Conservation (phyloP, 2,113 vertebrate genomes). For the Macquaria australasica region DNA sequence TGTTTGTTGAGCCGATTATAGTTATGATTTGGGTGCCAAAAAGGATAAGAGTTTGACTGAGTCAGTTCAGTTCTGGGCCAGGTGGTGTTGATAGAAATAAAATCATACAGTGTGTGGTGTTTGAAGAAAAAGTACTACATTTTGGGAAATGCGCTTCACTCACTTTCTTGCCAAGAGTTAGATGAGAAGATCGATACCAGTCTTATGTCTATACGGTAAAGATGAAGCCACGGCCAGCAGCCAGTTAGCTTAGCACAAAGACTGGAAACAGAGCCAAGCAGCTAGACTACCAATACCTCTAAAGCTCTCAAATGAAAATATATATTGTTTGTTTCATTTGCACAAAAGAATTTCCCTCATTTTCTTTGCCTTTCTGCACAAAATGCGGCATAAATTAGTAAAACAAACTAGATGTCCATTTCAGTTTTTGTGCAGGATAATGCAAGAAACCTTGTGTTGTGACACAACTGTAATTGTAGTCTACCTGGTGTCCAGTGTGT, state of each 20-base stretch:
- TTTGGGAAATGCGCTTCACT: not conserved
- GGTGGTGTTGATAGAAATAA: not conserved
- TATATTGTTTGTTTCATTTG: not conserved
- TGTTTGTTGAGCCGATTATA: not conserved
- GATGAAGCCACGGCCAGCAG: not conserved
- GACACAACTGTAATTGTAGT: not conserved
- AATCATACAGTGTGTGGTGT: not conserved
- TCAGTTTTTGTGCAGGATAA: not conserved
- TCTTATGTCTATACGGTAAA: not conserved
- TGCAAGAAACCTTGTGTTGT: not conserved
- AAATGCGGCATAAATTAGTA: not conserved
- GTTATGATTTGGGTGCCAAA: not conserved
- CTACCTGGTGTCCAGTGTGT: too few species aligned
- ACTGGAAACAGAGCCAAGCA: not conserved
- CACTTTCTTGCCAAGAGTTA: not conserved
- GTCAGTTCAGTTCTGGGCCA: too few species aligned
- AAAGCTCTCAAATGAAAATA: too few species aligned
- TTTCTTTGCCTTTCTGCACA: too few species aligned
- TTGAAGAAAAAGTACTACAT: too few species aligned
- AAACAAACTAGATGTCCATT: not conserved
- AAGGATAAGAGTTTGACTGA: not conserved
- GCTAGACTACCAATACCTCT: not conserved
- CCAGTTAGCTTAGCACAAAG: not conserved
- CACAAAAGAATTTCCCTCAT: too few species aligned
- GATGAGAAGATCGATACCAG: not conserved